Conservation (phyloP, 2,888 invertebrate genomes). For the Gasteruption jaculator region DNA sequence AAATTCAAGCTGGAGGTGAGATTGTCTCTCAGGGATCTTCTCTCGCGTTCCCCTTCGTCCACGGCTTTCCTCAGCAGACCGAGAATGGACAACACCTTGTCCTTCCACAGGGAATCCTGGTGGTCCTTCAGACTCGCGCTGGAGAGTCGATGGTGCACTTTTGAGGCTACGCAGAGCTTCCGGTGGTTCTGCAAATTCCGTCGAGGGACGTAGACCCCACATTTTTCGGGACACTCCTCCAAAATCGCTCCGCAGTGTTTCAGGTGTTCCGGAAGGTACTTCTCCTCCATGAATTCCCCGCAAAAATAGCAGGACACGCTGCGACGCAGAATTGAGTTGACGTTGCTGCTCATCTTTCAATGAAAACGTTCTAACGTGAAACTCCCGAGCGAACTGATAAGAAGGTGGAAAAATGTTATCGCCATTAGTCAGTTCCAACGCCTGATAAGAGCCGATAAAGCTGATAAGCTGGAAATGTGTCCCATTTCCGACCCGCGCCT, state of each 20-base stretch:
- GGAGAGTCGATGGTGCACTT: not conserved
- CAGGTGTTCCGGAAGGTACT: conserved; percentile 56
- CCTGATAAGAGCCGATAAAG: too few species aligned
- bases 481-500: too few species aligned
- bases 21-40: conserved; percentile 26
- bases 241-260: conserved; percentile 69
- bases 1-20: conserved; percentile 24
- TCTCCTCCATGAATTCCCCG: conserved; percentile 35
- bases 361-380: too few species aligned
- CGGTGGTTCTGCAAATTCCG: conserved; percentile 60
- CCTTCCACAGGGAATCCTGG: conserved; percentile 35
- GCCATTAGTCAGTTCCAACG: too few species aligned
- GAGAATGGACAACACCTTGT: conserved; percentile 34
- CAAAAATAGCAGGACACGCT: conserved; percentile 43
- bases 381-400: too few species aligned
- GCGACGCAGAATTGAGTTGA: conserved; percentile 23
- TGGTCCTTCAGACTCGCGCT: conserved; percentile 23
- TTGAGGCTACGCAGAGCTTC: conserved; percentile 33
- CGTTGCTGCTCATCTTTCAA: conserved; percentile 29
- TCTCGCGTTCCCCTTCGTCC: conserved; percentile 30
- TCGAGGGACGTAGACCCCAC: conserved; percentile 67
- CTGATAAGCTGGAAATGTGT: too few species aligned
- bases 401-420: too few species aligned
- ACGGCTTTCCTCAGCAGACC: conserved; percentile 31
- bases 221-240: conserved; percentile 67